These are phyloP conservation scores for Drosophila mulleri DNA, from an alignment of 2,888 invertebrate genomes.

Conservation along the genomic window DNA sequence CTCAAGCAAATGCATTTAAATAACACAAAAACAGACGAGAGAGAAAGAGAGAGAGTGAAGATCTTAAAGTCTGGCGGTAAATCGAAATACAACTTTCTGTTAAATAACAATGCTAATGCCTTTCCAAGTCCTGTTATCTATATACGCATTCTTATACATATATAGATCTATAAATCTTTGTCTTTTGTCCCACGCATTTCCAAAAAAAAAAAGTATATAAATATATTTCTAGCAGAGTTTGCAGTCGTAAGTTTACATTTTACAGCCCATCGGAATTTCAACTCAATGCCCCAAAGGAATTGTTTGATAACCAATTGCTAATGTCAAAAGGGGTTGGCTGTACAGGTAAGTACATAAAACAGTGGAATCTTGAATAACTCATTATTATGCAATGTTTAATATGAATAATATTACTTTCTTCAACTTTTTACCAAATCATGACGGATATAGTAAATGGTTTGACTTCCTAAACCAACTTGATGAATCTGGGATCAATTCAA, in stretches of 20 bases:
- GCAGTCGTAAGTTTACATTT: conserved; percentile 78
- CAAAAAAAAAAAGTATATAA: conserved; percentile 5
- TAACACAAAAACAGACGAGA: conserved; percentile 24
- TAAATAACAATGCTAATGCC: conserved; percentile 72
- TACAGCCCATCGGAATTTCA: conserved; percentile 66
- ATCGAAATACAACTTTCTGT: conserved; percentile 69
- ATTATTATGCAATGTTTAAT: not conserved
- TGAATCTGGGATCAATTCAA: conserved; percentile 1
- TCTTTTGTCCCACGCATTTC: conserved; percentile 55
- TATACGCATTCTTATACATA: conserved; percentile 49
- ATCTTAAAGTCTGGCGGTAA: conserved; percentile 80
- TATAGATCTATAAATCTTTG: conserved; percentile 42
- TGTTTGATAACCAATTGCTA: conserved; percentile 47
- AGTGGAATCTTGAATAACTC: conserved; percentile 59
- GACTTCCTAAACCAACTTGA: not conserved
- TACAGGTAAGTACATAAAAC: conserved; percentile 47
- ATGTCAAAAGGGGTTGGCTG: conserved; percentile 30
- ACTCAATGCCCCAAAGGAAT: conserved; percentile 63
- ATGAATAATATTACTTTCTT: conserved; percentile 13
- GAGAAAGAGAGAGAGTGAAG: conserved; percentile 17
- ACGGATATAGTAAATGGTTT: conserved; percentile 11
- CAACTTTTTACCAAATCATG: conserved; percentile 7
- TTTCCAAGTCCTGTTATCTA: conserved; percentile 76
- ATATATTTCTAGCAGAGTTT: conserved; percentile 60
- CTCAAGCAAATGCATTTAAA: conserved; percentile 44